Evolutionary conservation across 2,113 vertebrate genomes (phyloP), one percentile per base, ranked within the genome.

Genomic region (Ammodytes dubius): DNA sequence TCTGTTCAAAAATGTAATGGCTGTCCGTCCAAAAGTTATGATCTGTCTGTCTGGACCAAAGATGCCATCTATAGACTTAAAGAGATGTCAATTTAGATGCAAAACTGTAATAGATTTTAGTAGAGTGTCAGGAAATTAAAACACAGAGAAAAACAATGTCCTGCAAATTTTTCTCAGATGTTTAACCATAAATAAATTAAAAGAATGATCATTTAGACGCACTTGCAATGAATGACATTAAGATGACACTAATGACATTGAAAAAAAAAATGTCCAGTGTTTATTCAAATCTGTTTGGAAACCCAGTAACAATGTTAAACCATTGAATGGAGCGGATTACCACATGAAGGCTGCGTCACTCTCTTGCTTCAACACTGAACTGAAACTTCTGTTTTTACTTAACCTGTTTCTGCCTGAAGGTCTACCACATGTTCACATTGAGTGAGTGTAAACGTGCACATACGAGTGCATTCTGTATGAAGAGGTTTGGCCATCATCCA

Each of bases 401-500:
- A 58, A 43, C 37, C 40, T 56, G 63, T 37, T 35, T 50, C 42
- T n/a, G 56, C 17, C 15, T 58, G 2, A 3, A 54, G 40, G 35
- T 19, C 47, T 47, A 9, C 54, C 17, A 40, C 58, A 56, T 15
- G 57, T 37, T 50, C 46, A 70, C 17, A 65, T 74, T 37, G 37
- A 75, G 15, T 50, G 14, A 56, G 65, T 60, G 27, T n/a, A 35
- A 42, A 42, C 19, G 50, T 19, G 35, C 14, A 58, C 63, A 77
- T 52, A 40, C 15, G n/a, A 50, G 49, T 7, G 42, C 2, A 27
- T 9, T 60, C 17, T 56, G 70, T 70, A 71, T n/a, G 8, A 42
- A 27, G n/a, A 69, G 27, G 49, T 59, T 78, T 45, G 52, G 75
- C 56, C 66, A 73, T 63, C 78, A 74, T 74, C 60, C 64, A 59